Evolutionary conservation across 1,140 invertebrate species (phyloP).

Genomic region (Halictus rubicundus): DNA sequence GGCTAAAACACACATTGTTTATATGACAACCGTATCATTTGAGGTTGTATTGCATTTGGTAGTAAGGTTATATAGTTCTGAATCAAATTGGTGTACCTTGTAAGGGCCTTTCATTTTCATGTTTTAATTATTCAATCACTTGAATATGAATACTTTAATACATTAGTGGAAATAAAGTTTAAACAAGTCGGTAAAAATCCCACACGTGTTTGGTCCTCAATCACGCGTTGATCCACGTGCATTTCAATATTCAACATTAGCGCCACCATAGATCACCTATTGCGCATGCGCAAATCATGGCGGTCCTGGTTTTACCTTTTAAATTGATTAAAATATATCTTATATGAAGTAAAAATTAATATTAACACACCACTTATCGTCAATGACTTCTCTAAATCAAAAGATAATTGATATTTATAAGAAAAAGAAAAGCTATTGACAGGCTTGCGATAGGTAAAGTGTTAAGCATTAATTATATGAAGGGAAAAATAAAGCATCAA

Average conservation of each 20-base stretch:
- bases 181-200: not conserved
- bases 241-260: not conserved
- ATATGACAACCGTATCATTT: not conserved
- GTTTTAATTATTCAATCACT: not conserved
- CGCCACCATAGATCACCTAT: not conserved
- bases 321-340: not conserved
- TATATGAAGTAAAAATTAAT: not conserved
- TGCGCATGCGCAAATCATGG: not conserved
- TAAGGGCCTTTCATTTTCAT: constrained; percentile 33
- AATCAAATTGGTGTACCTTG: not conserved
- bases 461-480: not conserved
- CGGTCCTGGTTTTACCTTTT: not conserved
- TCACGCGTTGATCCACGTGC: not conserved
- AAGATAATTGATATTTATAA: too few relatives aligned
- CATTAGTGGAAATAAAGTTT: not conserved
- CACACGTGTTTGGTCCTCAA: not conserved
- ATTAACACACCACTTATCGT: not conserved
- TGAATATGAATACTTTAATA: not conserved
- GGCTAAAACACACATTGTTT: constrained; percentile 5
- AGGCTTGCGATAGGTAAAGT: too few relatives aligned
- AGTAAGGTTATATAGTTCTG: not conserved
- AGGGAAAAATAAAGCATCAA: not conserved
- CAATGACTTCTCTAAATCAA: too few relatives aligned
- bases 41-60: not conserved
- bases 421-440: too few relatives aligned